Base-by-base conservation (phyloP, 92 coral and sea anemone species). In the Porites evermanni region DNA sequence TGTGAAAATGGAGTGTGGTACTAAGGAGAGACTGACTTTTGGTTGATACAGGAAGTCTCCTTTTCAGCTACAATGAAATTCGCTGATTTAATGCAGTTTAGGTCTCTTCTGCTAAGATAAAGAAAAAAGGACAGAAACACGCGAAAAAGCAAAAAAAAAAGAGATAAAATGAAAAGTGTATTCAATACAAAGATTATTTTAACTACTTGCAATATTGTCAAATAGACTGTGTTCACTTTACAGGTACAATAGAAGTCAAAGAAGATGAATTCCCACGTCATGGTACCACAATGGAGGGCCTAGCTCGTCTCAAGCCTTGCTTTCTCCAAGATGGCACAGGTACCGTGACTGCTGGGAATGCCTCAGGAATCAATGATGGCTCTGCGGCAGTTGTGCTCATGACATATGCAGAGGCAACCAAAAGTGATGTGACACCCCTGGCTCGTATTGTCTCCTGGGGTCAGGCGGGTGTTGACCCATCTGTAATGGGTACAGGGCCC, bases 401-500 rank as follows among this genome's bases (percentile, higher is more conserved):
- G 98, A 53, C 98, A 16, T 93, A 87, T 87, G 79, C 92, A 8
- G 95, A 95, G 78, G 98, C 99, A 12, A 56, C 88, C 20, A 80
- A 52, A 50, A 87, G 93, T 53, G 91, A 88, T 6, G 67, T 90
- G 74, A 60, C 76, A 8, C 99, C 99, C 2, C 26, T 97, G 44
- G 99, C 95, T 18, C 91, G 96, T 12, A 88, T 97, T 63, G 95
- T 97, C 14, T 72, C 99, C 14, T 97, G 99, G 98, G 97, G 95
- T 8, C 99, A 97, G 79, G 99, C 97, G 44, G 99, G 99, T 51
- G 99, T 97, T 13, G 99, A 97, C 23, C 99, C 99, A 12, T 89
- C 98, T 5, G 97, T 97, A 72, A 97, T 97, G 99, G 99, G 99
- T 2, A 95, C 98, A 71, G 99, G 99, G 1, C 99, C 99, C 5